phyloP scores from a whole-genome alignment of 2,113 vertebrate genomes.

The Chaetodon auriga region DNA sequence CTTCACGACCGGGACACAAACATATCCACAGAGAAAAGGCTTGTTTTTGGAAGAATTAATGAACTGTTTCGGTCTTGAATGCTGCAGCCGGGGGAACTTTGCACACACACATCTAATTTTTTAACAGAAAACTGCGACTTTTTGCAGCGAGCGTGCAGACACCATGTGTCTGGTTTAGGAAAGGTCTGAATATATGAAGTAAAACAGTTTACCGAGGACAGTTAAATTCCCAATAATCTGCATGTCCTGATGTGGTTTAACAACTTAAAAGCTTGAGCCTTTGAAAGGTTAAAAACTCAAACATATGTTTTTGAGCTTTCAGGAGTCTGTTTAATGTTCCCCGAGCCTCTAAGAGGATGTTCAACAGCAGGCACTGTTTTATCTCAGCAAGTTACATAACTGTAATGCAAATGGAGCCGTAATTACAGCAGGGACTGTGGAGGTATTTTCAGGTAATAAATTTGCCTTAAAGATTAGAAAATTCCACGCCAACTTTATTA shows the following conservation, averaged over 20 bases:
- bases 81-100: background rate
- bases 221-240: background rate
- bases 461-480: constrained; percentile 49
- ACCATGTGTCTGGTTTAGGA: constrained; percentile 4
- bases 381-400: background rate
- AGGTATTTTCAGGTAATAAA: constrained; percentile 32
- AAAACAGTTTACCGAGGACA: background rate
- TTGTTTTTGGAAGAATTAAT: constrained; percentile 6
- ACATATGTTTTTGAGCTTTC: background rate
- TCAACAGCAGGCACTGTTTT: background rate
- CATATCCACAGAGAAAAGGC: background rate
- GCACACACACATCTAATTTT: background rate
- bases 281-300: background rate
- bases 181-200: background rate
- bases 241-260: background rate
- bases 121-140: background rate
- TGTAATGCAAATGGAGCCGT: constrained; percentile 13
- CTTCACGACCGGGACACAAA: constrained; percentile 5
- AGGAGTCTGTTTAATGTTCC: background rate
- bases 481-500: constrained; percentile 25
- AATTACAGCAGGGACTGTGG: background rate
- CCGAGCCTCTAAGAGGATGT: background rate
- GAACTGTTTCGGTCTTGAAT: background rate
- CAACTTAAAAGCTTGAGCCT: background rate
- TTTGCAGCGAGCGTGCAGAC: background rate